These are phyloP conservation scores for Trichopoda pennipes DNA, from an alignment of 2,888 invertebrate species.

Conservation along the genomic window DNA sequence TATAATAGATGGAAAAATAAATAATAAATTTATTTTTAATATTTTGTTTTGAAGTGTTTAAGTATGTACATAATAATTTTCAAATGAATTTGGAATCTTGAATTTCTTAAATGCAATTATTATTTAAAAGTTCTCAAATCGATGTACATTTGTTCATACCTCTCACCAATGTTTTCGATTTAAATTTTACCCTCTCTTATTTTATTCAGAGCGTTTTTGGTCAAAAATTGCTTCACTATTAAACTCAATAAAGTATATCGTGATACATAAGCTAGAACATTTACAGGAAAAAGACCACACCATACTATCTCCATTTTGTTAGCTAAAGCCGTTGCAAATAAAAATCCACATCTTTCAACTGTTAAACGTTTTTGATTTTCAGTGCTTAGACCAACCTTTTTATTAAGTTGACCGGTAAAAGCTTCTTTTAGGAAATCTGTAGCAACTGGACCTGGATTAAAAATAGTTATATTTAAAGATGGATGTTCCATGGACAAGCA, in stretches of 20 bases:
- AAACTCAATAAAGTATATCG: conserved; percentile 82
- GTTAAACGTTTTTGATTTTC: conserved; percentile 82
- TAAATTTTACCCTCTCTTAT: conserved; percentile 76
- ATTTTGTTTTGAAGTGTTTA: too few species aligned
- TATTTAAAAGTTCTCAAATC: neutral
- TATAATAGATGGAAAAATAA: too few species aligned
- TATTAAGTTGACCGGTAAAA: conserved; percentile 85
- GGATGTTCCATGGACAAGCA: conserved; percentile 83
- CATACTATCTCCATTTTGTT: conserved; percentile 85
- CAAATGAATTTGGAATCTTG: neutral
- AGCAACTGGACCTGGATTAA: conserved; percentile 90
- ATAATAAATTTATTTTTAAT: too few species aligned
- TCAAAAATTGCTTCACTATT: conserved; percentile 72
- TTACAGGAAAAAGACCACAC: conserved; percentile 86
- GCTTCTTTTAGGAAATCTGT: conserved; percentile 86
- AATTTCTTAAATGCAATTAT: neutral
- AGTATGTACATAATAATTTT: too few species aligned
- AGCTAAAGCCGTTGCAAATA: conserved; percentile 84
- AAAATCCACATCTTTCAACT: conserved; percentile 83
- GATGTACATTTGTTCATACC: neutral
- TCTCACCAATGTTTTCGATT: neutral
- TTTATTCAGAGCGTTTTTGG: conserved; percentile 73
- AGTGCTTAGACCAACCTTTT: conserved; percentile 80
- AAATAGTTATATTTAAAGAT: conserved; percentile 84
- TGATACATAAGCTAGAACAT: conserved; percentile 83